Conservation (phyloP, 53 echinoderm and acorn worm genomes). For the Arbacia lixula region DNA sequence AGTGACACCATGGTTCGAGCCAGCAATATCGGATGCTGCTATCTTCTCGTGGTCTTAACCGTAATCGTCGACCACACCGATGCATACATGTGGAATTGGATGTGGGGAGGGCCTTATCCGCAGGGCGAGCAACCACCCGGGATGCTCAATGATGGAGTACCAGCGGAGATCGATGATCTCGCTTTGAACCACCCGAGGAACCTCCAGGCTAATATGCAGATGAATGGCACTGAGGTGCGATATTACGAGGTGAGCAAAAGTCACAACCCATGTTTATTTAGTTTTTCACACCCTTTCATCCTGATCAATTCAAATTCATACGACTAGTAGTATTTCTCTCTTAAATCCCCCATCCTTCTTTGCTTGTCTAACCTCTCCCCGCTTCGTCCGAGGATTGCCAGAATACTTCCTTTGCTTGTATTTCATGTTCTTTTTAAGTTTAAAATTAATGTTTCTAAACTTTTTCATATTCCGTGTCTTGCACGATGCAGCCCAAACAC, state of each 20-base stretch:
- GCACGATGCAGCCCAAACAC: too few species aligned
- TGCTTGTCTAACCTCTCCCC: too few species aligned
- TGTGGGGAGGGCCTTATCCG: slow-evolving; percentile 17
- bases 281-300: neutral
- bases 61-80: neutral
- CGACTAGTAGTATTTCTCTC: too few species aligned
- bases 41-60: neutral
- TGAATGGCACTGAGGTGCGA: slow-evolving; percentile 26
- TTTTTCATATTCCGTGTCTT: too few species aligned
- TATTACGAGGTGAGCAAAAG: slow-evolving; percentile 20
- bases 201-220: neutral
- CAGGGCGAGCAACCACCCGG: neutral
- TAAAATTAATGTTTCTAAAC: too few species aligned
- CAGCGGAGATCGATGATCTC: neutral
- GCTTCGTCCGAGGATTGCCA: too few species aligned
- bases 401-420: too few species aligned
- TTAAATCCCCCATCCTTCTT: too few species aligned
- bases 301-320: neutral
- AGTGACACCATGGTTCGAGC: slow-evolving; percentile 20
- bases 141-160: slow-evolving; percentile 14
- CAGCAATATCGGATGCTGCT: neutral
- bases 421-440: too few species aligned
- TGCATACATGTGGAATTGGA: slow-evolving; percentile 38
- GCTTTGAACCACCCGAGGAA: slow-evolving; percentile 13
- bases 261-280: neutral